Conservation (phyloP, 2,113 vertebrate species). For the Cacatua alba region DNA sequence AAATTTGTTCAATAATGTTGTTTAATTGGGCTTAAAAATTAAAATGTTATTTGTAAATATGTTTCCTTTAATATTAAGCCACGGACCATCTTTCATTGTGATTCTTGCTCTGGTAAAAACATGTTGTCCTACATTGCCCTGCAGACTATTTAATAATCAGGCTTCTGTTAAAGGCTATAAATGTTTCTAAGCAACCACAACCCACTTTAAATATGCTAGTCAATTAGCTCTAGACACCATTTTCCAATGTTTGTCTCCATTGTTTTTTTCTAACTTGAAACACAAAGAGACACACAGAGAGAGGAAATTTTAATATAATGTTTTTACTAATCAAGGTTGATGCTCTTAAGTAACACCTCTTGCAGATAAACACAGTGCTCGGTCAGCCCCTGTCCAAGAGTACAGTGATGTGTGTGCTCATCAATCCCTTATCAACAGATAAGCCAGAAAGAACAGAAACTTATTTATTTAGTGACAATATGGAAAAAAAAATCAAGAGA, state of each 20-base stretch:
- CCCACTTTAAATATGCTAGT: constrained; percentile 16
- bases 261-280: constrained; percentile 18
- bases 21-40: neutral
- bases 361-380: neutral
- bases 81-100: neutral
- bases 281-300: neutral
- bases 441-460: neutral
- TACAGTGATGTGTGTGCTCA: neutral
- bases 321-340: neutral
- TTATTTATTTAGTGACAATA: neutral
- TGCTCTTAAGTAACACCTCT: neutral
- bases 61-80: neutral
- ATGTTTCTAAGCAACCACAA: constrained; percentile 50
- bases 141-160: constrained; percentile 4
- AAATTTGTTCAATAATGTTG: neutral
- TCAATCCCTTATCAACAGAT: neutral
- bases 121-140: neutral
- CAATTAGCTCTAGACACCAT: constrained; percentile 31
- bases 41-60: constrained; percentile 36
- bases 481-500: neutral
- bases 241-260: neutral
- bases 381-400: neutral
- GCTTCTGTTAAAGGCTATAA: constrained; percentile 4
- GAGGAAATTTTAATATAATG: neutral
- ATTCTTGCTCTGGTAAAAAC: neutral